Evolutionary conservation across 2,888 invertebrate species (phyloP).

Genomic region (Pollenia amentaria): DNA sequence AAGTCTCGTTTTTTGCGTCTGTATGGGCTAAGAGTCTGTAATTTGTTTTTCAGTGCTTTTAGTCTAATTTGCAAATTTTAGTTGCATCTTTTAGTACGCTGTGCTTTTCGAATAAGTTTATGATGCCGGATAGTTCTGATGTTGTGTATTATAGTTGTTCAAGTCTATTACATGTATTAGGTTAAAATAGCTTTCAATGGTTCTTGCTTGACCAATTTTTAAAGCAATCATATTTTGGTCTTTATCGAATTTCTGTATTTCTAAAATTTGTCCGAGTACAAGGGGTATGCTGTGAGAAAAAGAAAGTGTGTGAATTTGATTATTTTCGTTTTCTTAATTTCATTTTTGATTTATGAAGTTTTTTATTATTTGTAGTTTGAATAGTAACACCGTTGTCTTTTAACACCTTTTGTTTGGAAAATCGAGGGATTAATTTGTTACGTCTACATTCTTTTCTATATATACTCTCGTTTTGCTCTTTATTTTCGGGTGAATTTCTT

Average conservation of each 20-base stretch:
- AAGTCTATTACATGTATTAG: not conserved
- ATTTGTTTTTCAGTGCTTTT: slow-evolving; percentile 21
- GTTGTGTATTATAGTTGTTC: slow-evolving; percentile 29
- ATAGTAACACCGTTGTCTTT: too few relatives aligned
- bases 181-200: too few relatives aligned
- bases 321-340: too few relatives aligned
- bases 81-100: slow-evolving; percentile 16
- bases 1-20: slow-evolving; percentile 1
- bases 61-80: slow-evolving; percentile 23
- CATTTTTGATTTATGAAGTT: too few relatives aligned
- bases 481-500: not conserved
- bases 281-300: slow-evolving; percentile 11
- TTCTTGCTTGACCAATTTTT: slow-evolving; percentile 6
- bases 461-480: not conserved
- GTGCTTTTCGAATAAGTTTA: slow-evolving; percentile 13
- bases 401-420: too few relatives aligned
- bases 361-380: too few relatives aligned
- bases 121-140: not conserved
- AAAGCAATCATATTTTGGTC: slow-evolving; percentile 9
- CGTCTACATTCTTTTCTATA: not conserved
- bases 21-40: slow-evolving; percentile 25
- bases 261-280: slow-evolving; percentile 4
- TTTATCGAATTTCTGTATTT: not conserved
- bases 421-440: not conserved
- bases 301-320: not conserved